Evolutionary conservation across 2,113 vertebrate genomes (phyloP).

Genomic region (Rhombomys opimus): DNA sequence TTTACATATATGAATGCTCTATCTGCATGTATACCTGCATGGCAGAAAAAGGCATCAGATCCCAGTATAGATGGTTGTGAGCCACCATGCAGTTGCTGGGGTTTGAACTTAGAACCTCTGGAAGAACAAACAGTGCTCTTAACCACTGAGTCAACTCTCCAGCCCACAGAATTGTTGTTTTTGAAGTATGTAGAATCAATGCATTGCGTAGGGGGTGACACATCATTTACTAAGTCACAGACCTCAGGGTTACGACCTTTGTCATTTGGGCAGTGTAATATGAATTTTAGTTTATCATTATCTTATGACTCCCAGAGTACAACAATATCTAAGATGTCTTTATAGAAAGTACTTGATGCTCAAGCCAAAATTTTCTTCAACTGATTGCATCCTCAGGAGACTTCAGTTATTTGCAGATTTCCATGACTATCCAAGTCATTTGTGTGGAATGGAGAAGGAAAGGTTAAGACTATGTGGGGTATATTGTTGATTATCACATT

Average conservation of each 20-base stretch:
- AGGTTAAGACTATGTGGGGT: neutral
- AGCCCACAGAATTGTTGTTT: neutral
- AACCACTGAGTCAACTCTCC: too few species aligned
- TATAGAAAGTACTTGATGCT: neutral
- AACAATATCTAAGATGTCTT: conserved; percentile 10
- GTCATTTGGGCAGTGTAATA: neutral
- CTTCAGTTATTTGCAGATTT: neutral
- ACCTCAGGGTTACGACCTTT: neutral
- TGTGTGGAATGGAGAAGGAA: neutral
- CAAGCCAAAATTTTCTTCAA: neutral
- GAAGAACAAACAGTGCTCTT: too few species aligned
- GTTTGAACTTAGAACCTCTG: too few species aligned
- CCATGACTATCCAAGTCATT: neutral
- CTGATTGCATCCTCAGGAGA: neutral
- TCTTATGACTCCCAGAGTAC: neutral
- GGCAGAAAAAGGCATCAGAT: too few species aligned
- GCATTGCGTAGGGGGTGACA: neutral
- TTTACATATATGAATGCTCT: too few species aligned
- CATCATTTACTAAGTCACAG: neutral
- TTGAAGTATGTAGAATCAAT: neutral
- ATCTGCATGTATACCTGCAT: too few species aligned
- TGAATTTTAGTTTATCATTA: neutral
- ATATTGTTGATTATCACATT: neutral
- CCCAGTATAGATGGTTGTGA: too few species aligned
- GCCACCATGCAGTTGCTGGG: too few species aligned